Evolutionary conservation across 92 coral and sea anemone genomes (phyloP).

Genomic region (Virgularia gustaviana): DNA sequence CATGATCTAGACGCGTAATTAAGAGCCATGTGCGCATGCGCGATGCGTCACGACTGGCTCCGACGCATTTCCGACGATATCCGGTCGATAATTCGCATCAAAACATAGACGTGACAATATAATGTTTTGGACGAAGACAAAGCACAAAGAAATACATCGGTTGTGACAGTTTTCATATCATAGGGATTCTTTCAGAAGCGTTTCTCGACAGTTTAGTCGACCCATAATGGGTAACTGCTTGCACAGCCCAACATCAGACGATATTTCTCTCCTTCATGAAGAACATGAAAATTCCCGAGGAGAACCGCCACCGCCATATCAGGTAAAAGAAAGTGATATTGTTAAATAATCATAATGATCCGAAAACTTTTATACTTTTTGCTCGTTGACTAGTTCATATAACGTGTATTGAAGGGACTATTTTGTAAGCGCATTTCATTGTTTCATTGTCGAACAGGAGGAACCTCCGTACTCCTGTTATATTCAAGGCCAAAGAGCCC

Average conservation of each 20-base stretch:
- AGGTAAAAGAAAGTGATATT: conserved; percentile 44
- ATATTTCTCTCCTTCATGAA: conserved; percentile 91
- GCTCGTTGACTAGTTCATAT: conserved; percentile 22
- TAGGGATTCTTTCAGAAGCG: not conserved
- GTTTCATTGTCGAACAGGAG: conserved; percentile 57
- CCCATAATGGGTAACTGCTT: conserved; percentile 99
- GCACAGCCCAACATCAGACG: conserved; percentile 88
- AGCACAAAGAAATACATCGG: not conserved
- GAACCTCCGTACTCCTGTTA: conserved; percentile 82
- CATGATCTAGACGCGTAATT: no score
- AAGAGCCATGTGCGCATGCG: no score
- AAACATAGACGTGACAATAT: conserved; percentile 7
- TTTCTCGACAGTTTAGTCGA: not conserved
- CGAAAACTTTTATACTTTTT: conserved; percentile 21
- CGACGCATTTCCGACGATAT: conserved; percentile 31
- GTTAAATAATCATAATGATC: not conserved
- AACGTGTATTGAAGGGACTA: not conserved
- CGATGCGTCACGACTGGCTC: not conserved
- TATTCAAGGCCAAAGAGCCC: conserved; percentile 98
- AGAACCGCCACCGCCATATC: conserved; percentile 99
- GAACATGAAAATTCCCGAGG: conserved; percentile 92
- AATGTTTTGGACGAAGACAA: conserved; percentile 26
- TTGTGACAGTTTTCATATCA: not conserved
- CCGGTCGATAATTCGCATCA: conserved; percentile 13
- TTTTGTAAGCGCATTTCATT: not conserved